phyloP scores from a whole-genome alignment of 2,888 invertebrate genomes.

The Conus canariensis region DNA sequence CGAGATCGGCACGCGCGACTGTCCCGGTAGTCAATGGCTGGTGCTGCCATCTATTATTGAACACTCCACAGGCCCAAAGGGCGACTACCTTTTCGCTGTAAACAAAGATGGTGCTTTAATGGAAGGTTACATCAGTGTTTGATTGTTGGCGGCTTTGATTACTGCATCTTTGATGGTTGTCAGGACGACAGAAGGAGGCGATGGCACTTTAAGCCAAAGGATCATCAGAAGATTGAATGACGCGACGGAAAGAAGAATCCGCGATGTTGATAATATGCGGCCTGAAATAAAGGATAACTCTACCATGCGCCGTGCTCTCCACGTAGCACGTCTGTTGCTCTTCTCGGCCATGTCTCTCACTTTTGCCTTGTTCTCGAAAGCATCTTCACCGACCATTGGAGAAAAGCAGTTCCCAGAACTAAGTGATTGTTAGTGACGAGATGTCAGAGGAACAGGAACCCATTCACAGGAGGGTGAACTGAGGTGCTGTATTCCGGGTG shows the following conservation, averaged over 20 bases:
- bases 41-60: conserved; percentile 42
- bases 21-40: conserved; percentile 11
- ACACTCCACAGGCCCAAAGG: conserved; percentile 25
- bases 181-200: background rate
- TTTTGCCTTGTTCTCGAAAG: too few species aligned
- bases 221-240: background rate
- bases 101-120: conserved; percentile 35
- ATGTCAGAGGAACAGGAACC: too few species aligned
- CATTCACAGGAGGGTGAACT: too few species aligned
- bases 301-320: background rate
- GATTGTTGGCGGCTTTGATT: conserved; percentile 30
- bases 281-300: background rate
- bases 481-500: too few species aligned
- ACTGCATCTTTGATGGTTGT: conserved; percentile 27
- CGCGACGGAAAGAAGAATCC: background rate
- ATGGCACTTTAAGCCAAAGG: background rate
- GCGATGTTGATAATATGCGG: background rate
- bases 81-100: conserved; percentile 29
- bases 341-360: background rate
- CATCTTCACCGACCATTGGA: too few species aligned
- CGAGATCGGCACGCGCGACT: conserved; percentile 37
- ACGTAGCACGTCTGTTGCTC: background rate
- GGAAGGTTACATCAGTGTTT: conserved; percentile 17
- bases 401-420: too few species aligned
- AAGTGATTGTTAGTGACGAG: too few species aligned